These are phyloP conservation scores for Ips typographus DNA, from an alignment of 1,140 invertebrate species.

Conservation along the genomic window DNA sequence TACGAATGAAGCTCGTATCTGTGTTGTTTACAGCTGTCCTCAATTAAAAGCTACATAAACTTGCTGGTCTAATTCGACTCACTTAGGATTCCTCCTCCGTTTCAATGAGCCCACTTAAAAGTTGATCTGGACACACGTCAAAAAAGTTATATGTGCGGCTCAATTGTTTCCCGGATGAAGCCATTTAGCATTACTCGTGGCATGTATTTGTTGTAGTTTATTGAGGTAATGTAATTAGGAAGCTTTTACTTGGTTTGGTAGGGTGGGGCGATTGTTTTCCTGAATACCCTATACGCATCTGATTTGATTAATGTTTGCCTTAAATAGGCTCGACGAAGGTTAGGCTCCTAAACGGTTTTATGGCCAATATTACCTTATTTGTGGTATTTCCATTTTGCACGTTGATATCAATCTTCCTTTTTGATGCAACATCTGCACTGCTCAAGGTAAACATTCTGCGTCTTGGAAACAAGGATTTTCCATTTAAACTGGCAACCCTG, in stretches of 20 bases:
- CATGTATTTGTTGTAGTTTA: not conserved
- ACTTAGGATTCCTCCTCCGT: slow-evolving; percentile 1
- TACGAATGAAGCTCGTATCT: not conserved
- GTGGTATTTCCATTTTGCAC: too few relatives aligned
- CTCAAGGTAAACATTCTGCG: too few relatives aligned
- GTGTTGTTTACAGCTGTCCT: slow-evolving; percentile 7
- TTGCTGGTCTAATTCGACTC: not conserved
- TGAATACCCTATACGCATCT: too few relatives aligned
- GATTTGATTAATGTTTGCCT: too few relatives aligned
- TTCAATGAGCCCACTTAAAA: slow-evolving; percentile 9
- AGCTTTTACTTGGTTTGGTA: too few relatives aligned
- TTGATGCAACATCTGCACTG: too few relatives aligned
- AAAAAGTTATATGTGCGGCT: not conserved
- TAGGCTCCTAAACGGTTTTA: too few relatives aligned
- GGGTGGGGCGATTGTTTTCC: too few relatives aligned
- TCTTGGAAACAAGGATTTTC: too few relatives aligned
- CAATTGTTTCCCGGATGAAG: slow-evolving; percentile 14
- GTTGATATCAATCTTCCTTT: too few relatives aligned
- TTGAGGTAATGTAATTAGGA: slow-evolving; percentile 9
- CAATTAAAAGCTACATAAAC: not conserved
- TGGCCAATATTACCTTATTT: too few relatives aligned
- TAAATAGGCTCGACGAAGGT: too few relatives aligned
- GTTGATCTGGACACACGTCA: slow-evolving; percentile 16
- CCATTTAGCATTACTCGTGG: slow-evolving; percentile 8
- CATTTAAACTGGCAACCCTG: not conserved